These are phyloP conservation scores for Girardia tigrina DNA, from an alignment of 2,888 invertebrate species.

Conservation along the genomic window DNA sequence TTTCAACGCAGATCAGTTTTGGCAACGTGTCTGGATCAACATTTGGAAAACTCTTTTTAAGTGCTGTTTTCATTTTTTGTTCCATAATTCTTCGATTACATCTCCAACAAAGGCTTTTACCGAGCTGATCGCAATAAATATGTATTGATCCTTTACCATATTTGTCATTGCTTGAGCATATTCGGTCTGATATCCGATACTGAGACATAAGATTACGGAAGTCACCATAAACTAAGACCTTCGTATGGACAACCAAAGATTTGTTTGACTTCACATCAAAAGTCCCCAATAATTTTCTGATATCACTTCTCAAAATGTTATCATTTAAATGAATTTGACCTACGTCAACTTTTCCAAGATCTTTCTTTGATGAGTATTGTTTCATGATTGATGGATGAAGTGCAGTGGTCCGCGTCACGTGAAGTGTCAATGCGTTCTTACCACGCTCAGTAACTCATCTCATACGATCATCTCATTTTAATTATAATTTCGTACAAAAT, in stretches of 20 bases:
- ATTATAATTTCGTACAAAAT: too few species aligned
- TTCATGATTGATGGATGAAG: conserved; percentile 23
- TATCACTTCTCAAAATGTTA: not conserved
- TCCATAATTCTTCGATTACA: not conserved
- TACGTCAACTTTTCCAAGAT: not conserved
- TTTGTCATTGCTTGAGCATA: not conserved
- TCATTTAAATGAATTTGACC: not conserved
- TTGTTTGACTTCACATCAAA: not conserved
- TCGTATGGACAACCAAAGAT: not conserved
- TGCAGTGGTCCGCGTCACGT: too few species aligned
- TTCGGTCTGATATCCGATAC: not conserved
- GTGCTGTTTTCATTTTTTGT: not conserved
- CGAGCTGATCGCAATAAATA: not conserved
- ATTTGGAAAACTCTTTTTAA: not conserved
- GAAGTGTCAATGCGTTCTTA: too few species aligned
- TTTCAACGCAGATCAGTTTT: not conserved
- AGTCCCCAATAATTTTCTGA: not conserved
- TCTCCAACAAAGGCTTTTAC: not conserved
- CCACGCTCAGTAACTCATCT: too few species aligned
- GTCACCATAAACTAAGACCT: not conserved
- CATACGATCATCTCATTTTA: too few species aligned
- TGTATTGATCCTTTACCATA: not conserved
- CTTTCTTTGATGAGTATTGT: not conserved
- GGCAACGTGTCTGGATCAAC: not conserved
- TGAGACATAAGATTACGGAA: not conserved